Conservation (phyloP, 2,113 vertebrate species). For the Mormyrus lacerda region DNA sequence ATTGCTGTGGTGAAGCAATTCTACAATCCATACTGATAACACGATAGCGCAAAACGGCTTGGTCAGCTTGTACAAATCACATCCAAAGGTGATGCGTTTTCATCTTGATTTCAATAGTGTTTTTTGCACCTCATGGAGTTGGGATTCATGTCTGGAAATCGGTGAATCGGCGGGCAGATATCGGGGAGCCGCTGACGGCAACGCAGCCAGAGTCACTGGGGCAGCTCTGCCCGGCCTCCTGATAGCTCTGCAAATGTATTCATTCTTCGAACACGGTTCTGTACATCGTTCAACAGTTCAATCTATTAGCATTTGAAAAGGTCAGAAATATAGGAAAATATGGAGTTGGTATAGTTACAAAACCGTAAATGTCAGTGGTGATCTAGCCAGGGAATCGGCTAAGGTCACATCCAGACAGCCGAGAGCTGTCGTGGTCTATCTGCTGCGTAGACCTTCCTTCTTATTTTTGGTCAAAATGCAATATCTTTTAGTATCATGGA, state of each 20-base stretch:
- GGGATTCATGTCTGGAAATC: neutral
- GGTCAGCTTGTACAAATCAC: neutral
- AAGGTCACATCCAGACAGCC: neutral
- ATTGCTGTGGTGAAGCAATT: neutral
- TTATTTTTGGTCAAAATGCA: neutral
- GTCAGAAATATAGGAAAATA: conserved; percentile 14
- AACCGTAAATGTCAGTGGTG: conserved; percentile 6
- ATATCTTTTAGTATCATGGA: neutral
- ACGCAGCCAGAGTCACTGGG: neutral
- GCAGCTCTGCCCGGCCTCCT: neutral
- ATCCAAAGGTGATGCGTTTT: neutral
- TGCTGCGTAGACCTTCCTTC: neutral
- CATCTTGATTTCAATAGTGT: neutral
- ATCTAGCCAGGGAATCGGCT: neutral
- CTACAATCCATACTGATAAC: neutral
- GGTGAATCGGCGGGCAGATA: neutral
- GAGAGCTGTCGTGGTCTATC: neutral
- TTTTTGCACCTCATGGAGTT: neutral
- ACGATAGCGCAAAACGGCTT: neutral
- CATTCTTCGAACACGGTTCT: neutral
- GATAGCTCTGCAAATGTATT: neutral
- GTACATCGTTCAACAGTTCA: neutral
- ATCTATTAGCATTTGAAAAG: conserved; percentile 21
- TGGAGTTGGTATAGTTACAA: neutral
- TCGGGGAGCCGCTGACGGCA: too few species aligned